Percentiles rank a stretch among this genome's conserved stretches.
Evolutionary conservation across 1,140 invertebrate genomes (phyloP).

Genomic region (Glossosoma conforme): DNA sequence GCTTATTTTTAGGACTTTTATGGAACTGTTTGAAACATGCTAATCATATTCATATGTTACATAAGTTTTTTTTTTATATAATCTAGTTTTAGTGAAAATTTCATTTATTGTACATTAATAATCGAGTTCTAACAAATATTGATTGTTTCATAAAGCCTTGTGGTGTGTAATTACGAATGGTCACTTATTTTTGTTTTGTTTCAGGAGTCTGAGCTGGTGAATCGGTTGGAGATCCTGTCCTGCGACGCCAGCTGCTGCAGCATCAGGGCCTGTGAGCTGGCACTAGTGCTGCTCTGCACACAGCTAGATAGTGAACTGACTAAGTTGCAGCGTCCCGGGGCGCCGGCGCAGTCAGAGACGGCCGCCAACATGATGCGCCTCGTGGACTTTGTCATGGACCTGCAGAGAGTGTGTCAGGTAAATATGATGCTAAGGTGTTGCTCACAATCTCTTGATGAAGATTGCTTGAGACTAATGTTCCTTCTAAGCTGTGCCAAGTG

Average conservation of each 20-base stretch:
- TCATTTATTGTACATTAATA: no score
- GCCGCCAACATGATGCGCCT: slow-evolving; percentile 42
- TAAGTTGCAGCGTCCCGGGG: slow-evolving; percentile 31
- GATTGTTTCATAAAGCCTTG: no score
- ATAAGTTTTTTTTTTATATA: no score
- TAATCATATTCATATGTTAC: no score
- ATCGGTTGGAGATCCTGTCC: slow-evolving; percentile 63
- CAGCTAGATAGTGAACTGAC: slow-evolving; percentile 53
- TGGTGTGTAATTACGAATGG: slow-evolving; percentile 6
- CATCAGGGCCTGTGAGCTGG: slow-evolving; percentile 60
- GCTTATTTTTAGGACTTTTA: no score
- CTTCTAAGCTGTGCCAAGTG: no score
- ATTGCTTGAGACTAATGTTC: no score
- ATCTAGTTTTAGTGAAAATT: no score
- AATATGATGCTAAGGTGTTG: slow-evolving; percentile 24
- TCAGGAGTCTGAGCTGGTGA: slow-evolving; percentile 57
- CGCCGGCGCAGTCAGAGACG: slow-evolving; percentile 20
- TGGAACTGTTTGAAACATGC: no score
- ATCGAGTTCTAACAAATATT: no score
- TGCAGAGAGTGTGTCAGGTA: slow-evolving; percentile 59
- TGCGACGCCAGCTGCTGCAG: slow-evolving; percentile 67
- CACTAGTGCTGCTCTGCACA: slow-evolving; percentile 64
- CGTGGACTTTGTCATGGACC: slow-evolving; percentile 53
- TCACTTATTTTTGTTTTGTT: slow-evolving; percentile 13
- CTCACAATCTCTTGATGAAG: no score